Conservation (phyloP, 2,888 invertebrate genomes). For the Pecten maximus region DNA sequence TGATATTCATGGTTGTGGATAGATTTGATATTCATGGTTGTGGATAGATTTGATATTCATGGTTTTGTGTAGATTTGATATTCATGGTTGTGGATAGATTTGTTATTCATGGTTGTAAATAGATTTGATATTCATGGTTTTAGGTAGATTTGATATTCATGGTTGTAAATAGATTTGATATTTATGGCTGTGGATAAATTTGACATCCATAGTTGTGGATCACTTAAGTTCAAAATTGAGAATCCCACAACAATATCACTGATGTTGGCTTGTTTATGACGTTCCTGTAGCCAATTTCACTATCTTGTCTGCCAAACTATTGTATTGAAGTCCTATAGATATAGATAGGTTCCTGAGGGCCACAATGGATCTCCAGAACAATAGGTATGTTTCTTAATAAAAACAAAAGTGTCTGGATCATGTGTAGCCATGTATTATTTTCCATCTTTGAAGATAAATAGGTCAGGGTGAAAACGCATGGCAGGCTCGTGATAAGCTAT, state of each 20-base stretch:
- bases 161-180: background rate
- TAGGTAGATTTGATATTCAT: slow-evolving; percentile 21
- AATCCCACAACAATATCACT: background rate
- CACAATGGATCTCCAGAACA: background rate
- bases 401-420: background rate
- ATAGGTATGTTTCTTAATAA: background rate
- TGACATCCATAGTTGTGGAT: background rate
- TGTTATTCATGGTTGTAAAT: background rate
- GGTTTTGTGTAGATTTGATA: background rate
- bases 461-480: background rate
- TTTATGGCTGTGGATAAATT: background rate
- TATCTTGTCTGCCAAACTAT: slow-evolving; percentile 15
- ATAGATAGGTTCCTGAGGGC: background rate
- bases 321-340: background rate
- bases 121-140: slow-evolving; percentile 1
- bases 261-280: background rate
- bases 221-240: background rate
- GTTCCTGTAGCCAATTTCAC: background rate
- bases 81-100: background rate
- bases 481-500: background rate
- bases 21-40: slow-evolving; percentile 5
- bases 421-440: background rate
- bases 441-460: background rate
- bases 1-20: background rate
- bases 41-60: slow-evolving; percentile 11